Base-by-base conservation (phyloP, 2,113 vertebrate species). In the Tenrec ecaudatus region DNA sequence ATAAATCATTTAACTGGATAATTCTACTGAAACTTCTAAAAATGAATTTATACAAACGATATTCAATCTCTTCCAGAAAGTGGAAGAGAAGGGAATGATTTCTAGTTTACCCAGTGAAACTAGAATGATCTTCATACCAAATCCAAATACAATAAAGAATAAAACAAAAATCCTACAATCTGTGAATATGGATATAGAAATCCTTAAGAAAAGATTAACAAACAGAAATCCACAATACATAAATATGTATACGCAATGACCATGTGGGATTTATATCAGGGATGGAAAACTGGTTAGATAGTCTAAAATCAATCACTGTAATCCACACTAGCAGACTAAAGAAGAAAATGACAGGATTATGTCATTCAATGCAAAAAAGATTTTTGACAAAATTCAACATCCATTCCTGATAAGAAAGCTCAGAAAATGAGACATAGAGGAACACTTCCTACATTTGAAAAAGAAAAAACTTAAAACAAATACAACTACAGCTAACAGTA, bases 231-330 rank as follows among this genome's bases (percentile, higher is more conserved):
- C 33, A 5, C n/a, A 75, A 85, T 62, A 79, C 27, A 86, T 64
- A 36, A 69, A 83, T 53, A 93, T 47, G 79, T 83, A 68, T 80
- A 58, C 3, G 47, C 14, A 15, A 27, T 80, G 36, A 43, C 43
- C 29, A 83, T 84, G 16, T 66, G 3, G 10, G 23, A 7, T 58
- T 88, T 88, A 90, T 87, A 90, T 11, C 23, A 85, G 16, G 20
- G 10, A 58, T 36, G 3, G 1, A 78, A 93, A 33, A 3, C 31
- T 90, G 16, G 43, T 82, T 94, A 62, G 88, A 25, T 78, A 81
- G 86, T 96, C 89, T 40, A 88, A 68, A 66, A 71, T 78, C 23
- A 83, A 66, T 5, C 20, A 82, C 0, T 81, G n/a, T 27, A 83
- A 73, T 62, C 25, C 0, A 64, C 33, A 40, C 76, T 64, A 53